These are phyloP conservation scores for Potorous gilbertii DNA, from an alignment of 2,797 vertebrate genomes.

Conservation along the genomic window DNA sequence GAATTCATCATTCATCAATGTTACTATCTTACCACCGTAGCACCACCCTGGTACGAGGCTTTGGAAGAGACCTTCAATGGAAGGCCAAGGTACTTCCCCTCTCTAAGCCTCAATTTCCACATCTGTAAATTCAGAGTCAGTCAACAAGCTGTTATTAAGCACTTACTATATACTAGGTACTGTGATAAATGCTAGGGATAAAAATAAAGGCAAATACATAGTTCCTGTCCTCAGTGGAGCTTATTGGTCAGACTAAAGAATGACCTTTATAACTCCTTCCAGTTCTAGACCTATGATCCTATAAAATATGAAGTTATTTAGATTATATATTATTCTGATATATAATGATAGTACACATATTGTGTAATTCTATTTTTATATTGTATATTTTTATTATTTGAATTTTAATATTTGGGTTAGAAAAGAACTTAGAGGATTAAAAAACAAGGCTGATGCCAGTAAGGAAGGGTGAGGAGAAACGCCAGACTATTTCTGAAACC, in stretches of 20 bases:
- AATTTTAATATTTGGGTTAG: not conserved
- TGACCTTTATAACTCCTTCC: not conserved
- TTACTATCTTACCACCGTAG: not conserved
- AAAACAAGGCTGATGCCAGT: not conserved
- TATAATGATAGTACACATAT: not conserved
- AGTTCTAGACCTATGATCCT: not conserved
- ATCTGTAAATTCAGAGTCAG: not conserved
- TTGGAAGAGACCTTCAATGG: not conserved
- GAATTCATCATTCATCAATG: not conserved
- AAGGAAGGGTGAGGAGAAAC: not conserved
- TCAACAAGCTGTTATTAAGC: not conserved
- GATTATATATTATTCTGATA: not conserved
- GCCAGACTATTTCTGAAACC: not conserved
- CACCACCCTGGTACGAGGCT: not conserved
- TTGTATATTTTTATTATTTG: no score
- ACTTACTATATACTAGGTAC: not conserved
- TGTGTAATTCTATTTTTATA: not conserved
- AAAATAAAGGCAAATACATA: not conserved
- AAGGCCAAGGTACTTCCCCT: not conserved
- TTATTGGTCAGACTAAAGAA: not conserved
- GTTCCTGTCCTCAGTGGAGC: not conserved
- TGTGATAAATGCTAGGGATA: not conserved
- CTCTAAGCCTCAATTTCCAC: not conserved
- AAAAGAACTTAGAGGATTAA: not conserved
- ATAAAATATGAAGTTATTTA: not conserved